A percentile compares a stretch with the other conserved stretches of the same genome.
Conservation (phyloP, 1,140 invertebrate species). For the Armadillidium nasatum region DNA sequence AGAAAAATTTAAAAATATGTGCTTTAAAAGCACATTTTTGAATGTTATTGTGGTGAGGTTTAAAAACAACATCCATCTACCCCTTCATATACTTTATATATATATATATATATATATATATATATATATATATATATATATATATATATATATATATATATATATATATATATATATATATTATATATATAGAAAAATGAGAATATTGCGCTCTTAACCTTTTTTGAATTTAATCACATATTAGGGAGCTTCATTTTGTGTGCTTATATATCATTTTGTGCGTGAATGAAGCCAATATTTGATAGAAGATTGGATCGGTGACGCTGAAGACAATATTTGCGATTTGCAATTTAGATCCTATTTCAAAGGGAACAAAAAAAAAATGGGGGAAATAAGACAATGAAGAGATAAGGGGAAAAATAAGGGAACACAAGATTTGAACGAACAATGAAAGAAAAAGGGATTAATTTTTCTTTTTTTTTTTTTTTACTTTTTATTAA, state of each 20-base stretch:
- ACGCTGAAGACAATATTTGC: constrained; percentile 6
- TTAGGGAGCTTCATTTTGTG: neutral
- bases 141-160: too few relatives aligned
- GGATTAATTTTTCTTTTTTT: too few relatives aligned
- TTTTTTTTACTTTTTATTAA: too few relatives aligned
- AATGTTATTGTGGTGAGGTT: too few relatives aligned
- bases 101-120: too few relatives aligned
- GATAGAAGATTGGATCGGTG: neutral
- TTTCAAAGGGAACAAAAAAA: constrained; percentile 28
- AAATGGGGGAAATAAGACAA: neutral
- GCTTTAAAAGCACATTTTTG: too few relatives aligned
- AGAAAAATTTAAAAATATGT: too few relatives aligned
- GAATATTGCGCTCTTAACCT: neutral
- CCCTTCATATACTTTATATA: too few relatives aligned
- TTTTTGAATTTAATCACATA: neutral
- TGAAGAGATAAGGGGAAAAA: neutral
- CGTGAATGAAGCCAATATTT: neutral
- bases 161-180: too few relatives aligned
- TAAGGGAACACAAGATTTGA: neutral
- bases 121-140: too few relatives aligned
- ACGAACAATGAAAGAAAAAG: too few relatives aligned
- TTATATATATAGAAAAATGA: neutral
- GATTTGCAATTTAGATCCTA: constrained; percentile 40
- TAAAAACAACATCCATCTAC: too few relatives aligned
- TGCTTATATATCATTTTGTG: constrained; percentile 2